Evolutionary conservation across 2,888 invertebrate species (phyloP).

Genomic region (Drosophila limbata): DNA sequence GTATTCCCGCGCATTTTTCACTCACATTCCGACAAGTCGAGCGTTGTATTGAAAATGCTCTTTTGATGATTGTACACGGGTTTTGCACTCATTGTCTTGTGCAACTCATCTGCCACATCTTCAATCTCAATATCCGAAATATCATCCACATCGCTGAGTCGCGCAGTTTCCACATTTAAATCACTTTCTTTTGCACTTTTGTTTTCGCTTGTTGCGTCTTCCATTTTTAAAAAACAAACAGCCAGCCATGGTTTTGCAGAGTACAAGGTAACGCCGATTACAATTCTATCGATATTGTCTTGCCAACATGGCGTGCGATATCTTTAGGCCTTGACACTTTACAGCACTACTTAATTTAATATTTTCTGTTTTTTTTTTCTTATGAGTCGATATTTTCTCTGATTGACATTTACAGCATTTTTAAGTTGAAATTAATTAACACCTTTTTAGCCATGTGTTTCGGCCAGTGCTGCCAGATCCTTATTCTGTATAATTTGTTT

Average conservation of each 20-base stretch:
- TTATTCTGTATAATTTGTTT: too few species aligned
- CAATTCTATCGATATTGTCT: slow-evolving; percentile 1
- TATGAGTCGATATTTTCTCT: too few species aligned
- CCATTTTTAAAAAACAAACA: slow-evolving; percentile 14
- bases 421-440: too few species aligned
- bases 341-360: too few species aligned
- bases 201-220: not conserved
- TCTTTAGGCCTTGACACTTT: too few species aligned
- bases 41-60: slow-evolving; percentile 18
- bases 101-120: slow-evolving; percentile 30
- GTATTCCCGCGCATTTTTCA: not conserved
- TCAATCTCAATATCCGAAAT: slow-evolving; percentile 41
- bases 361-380: too few species aligned
- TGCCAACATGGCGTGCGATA: too few species aligned
- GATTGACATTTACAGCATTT: too few species aligned
- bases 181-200: not conserved
- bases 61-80: not conserved
- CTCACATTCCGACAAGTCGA: slow-evolving; percentile 11
- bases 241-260: not conserved
- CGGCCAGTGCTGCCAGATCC: too few species aligned
- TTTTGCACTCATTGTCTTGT: slow-evolving; percentile 6
- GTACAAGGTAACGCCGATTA: not conserved
- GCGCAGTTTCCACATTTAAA: not conserved
- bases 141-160: slow-evolving; percentile 44
- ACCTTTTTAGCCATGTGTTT: not conserved